These are phyloP conservation scores for Hassar affinis DNA, from an alignment of 2,113 vertebrate species.

Conservation along the genomic window DNA sequence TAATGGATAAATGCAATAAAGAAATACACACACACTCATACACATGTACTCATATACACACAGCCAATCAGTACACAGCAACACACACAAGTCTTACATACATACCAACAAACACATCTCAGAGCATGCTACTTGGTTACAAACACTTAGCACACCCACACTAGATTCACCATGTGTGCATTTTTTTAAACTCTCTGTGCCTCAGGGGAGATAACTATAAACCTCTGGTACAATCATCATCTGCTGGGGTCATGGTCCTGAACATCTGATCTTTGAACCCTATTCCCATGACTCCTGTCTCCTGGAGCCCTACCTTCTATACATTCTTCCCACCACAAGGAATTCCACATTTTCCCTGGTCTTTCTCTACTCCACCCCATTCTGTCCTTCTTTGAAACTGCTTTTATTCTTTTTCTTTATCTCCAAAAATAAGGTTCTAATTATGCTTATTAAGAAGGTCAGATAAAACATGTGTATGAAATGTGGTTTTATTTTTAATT, in stretches of 20 bases:
- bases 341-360: background rate
- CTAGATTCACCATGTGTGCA: background rate
- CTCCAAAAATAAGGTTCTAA: background rate
- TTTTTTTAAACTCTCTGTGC: constrained; percentile 51
- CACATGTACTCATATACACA: background rate
- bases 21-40: background rate
- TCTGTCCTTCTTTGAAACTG: background rate
- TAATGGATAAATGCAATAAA: background rate
- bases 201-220: constrained; percentile 63
- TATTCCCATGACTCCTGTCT: constrained; percentile 54
- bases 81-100: background rate
- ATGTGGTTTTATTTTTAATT: background rate
- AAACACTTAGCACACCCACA: background rate
- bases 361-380: background rate
- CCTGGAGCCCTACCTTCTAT: constrained; percentile 55
- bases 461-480: background rate
- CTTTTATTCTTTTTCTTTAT: background rate
- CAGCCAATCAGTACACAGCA: no score
- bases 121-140: no score
- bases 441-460: background rate
- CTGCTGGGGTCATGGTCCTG: constrained; percentile 57
- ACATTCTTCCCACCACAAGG: constrained; percentile 8
- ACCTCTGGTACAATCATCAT: constrained; percentile 57
- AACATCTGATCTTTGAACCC: constrained; percentile 62
- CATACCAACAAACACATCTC: no score